Percentiles rank a stretch among this genome's conserved stretches.
phyloP scores from a whole-genome alignment of 1,140 invertebrate species.

The Bombus superbus region DNA sequence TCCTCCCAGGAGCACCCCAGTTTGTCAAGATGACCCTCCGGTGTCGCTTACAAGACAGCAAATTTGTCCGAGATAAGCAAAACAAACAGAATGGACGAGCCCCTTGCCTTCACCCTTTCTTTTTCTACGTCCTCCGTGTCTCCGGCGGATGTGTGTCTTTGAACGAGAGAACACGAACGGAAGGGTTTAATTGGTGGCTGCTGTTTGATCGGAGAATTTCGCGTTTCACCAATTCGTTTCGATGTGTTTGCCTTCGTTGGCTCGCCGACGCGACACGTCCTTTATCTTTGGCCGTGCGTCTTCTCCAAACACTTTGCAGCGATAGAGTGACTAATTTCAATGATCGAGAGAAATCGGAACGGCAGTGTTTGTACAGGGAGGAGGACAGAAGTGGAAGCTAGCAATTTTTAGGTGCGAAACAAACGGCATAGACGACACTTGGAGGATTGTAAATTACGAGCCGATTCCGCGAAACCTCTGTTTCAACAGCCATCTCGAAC shows the following conservation, averaged over 20 bases:
- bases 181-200: constrained; percentile 36
- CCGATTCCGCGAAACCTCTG: constrained; percentile 78
- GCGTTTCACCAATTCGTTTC: background rate
- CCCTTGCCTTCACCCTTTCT: no score
- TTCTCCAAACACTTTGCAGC: background rate
- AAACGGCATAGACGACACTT: background rate
- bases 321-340: background rate
- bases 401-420: background rate
- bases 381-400: background rate
- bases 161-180: background rate
- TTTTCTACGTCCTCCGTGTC: background rate
- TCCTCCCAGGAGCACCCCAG: constrained; percentile 69
- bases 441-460: constrained; percentile 60
- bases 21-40: constrained; percentile 79
- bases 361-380: no score
- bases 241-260: background rate
- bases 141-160: background rate
- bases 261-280: background rate
- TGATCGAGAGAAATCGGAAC: no score
- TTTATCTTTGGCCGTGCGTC: background rate
- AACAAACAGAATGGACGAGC: constrained; percentile 73
- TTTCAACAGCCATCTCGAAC: constrained; percentile 74
- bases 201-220: constrained; percentile 1
- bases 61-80: constrained; percentile 82
- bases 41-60: constrained; percentile 81